Evolutionary conservation across 2,113 vertebrate genomes (phyloP).

Genomic region (Fulmarus glacialis): DNA sequence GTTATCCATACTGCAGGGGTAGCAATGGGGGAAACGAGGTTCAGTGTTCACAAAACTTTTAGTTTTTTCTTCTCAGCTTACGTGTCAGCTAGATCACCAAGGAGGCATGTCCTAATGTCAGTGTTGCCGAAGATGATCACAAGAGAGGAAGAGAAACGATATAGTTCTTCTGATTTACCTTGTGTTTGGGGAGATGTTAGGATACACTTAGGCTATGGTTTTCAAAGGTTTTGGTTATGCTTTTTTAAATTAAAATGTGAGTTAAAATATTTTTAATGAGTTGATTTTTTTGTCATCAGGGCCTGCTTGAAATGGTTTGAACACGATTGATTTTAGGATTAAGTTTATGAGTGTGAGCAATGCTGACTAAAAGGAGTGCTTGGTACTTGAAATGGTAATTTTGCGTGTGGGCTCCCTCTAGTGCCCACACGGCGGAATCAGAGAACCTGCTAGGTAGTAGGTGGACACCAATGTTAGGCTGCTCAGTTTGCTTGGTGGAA

Average conservation of each 20-base stretch:
- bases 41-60: neutral
- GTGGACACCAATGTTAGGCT: rapidly evolving
- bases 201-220: neutral
- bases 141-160: neutral
- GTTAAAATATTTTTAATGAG: neutral
- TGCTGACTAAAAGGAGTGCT: neutral
- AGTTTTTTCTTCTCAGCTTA: neutral
- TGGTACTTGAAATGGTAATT: neutral
- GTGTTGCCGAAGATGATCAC: neutral
- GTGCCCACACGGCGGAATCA: neutral
- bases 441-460: neutral
- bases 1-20: rapidly evolving
- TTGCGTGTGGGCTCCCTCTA: neutral
- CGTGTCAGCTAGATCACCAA: neutral
- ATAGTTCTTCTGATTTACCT: neutral
- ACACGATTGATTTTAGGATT: neutral
- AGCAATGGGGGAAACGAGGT: neutral
- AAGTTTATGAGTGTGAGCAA: neutral
- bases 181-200: neutral
- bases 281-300: neutral
- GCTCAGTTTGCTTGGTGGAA: neutral
- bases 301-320: neutral
- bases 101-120: neutral
- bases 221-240: neutral
- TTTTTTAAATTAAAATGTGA: neutral